These are phyloP conservation scores for Rhabdomys dilectus DNA, from an alignment of 2,113 vertebrate species.

Conservation along the genomic window DNA sequence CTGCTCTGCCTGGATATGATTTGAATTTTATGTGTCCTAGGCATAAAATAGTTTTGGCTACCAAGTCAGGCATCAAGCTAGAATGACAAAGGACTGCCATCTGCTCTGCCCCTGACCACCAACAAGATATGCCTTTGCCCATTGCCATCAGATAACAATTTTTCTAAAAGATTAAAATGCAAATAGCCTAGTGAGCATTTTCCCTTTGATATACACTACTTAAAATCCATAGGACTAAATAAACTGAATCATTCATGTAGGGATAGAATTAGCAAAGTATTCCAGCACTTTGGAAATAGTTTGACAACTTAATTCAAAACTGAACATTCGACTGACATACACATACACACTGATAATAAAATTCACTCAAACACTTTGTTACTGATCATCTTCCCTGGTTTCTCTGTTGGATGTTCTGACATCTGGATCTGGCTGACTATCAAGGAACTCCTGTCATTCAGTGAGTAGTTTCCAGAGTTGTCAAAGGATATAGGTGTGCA, in stretches of 20 bases:
- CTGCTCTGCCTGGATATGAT: neutral
- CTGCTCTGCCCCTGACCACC: neutral
- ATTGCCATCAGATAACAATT: neutral
- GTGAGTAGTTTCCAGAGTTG: neutral
- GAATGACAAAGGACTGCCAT: neutral
- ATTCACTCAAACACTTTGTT: neutral
- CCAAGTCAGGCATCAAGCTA: neutral
- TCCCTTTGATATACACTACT: neutral
- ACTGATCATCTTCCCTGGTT: neutral
- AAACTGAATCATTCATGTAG: neutral
- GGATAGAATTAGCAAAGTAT: neutral
- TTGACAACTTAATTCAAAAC: conserved; percentile 11
- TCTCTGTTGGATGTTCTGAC: neutral
- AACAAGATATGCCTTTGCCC: neutral
- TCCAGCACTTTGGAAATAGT: neutral
- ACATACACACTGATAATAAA: conserved; percentile 14
- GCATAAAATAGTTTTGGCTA: neutral
- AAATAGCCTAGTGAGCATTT: neutral
- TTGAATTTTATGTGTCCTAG: neutral
- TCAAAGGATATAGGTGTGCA: neutral
- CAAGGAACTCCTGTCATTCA: neutral
- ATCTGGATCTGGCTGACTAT: neutral
- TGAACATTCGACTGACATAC: neutral
- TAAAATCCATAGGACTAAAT: neutral
- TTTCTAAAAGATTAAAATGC: conserved; percentile 26